Evolutionary conservation across 2,888 invertebrate genomes (phyloP).

Genomic region (Heliconius erato): DNA sequence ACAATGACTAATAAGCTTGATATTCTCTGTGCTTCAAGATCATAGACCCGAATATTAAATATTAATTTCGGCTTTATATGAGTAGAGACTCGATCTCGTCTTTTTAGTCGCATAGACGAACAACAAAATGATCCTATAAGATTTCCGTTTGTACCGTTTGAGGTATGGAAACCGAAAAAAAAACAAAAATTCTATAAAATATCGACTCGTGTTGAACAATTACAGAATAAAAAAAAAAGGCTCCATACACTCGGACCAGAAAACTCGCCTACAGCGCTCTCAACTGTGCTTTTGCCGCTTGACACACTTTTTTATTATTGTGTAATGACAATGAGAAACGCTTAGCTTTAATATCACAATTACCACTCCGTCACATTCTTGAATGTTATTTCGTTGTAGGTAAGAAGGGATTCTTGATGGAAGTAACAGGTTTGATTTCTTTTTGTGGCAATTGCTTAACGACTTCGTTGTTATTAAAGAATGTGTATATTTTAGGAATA

Average conservation of each 20-base stretch:
- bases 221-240: conserved; percentile 4
- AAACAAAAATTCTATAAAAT: background rate
- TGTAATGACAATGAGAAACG: conserved; percentile 58
- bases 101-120: background rate
- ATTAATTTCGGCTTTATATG: no score
- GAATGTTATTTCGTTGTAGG: background rate
- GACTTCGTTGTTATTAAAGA: no score
- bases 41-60: no score
- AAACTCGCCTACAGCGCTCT: conserved; percentile 37
- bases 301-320: conserved; percentile 54
- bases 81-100: no score
- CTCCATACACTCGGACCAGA: conserved; percentile 9
- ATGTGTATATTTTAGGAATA: no score
- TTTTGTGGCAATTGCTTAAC: no score
- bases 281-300: conserved; percentile 50
- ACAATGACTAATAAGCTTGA: no score
- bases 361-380: conserved; percentile 28
- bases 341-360: conserved; percentile 57
- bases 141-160: no score
- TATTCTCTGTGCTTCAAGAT: no score
- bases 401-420: background rate
- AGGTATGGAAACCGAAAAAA: background rate
- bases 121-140: background rate
- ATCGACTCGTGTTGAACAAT: background rate
- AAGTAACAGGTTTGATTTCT: background rate